Conservation (phyloP, 2,888 invertebrate species). For the Trachelus iudaicus region DNA sequence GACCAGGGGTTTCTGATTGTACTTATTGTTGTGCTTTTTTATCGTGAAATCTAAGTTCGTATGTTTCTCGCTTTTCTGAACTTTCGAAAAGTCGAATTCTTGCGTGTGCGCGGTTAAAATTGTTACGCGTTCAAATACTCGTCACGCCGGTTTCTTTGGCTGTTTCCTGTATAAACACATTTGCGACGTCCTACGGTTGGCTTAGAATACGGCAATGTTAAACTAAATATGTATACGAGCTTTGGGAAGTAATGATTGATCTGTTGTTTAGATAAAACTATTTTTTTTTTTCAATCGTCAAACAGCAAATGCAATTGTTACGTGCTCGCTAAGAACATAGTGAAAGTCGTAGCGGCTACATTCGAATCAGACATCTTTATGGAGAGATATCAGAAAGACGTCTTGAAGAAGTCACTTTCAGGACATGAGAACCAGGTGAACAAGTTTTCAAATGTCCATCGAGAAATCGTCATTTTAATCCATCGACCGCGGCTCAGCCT, state of each 20-base stretch:
- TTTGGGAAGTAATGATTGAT: not conserved
- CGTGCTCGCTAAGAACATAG: not conserved
- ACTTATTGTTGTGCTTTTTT: not conserved
- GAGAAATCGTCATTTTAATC: too few relatives aligned
- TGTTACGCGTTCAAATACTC: not conserved
- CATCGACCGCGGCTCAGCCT: too few relatives aligned
- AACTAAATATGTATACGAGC: too few relatives aligned
- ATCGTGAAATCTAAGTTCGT: not conserved
- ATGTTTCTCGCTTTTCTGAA: not conserved
- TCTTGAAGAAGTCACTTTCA: not conserved
- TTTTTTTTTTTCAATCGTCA: not conserved
- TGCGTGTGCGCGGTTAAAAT: not conserved
- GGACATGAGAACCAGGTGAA: too few relatives aligned
- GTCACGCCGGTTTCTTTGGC: not conserved
- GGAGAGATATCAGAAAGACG: not conserved
- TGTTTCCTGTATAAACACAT: not conserved
- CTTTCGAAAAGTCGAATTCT: not conserved
- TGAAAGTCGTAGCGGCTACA: not conserved
- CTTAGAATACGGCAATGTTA: too few relatives aligned
- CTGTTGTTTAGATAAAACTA: not conserved
- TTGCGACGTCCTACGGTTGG: not conserved
- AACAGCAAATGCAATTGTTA: not conserved
- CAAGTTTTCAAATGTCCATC: too few relatives aligned
- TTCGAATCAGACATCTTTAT: not conserved
- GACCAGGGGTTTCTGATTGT: not conserved